A percentile compares a stretch with the other conserved stretches of the same genome.
These are phyloP conservation scores for Astropecten irregularis DNA, from an alignment of 53 echinoderm and acorn worm genomes.

Conservation along the genomic window DNA sequence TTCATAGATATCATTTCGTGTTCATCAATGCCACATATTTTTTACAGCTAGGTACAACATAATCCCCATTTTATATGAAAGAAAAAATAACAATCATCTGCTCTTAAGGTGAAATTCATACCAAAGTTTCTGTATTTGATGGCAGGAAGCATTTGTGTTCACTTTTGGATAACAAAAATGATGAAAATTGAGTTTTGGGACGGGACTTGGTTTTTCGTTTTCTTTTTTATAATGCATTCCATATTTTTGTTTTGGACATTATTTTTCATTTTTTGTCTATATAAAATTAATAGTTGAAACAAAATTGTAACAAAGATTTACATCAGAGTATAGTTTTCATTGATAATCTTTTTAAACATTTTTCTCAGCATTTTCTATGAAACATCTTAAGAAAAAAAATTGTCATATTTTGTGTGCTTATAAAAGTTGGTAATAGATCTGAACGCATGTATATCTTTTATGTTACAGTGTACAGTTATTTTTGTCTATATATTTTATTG, in stretches of 20 bases:
- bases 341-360: constrained; percentile 60
- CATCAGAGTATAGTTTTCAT: constrained; percentile 64
- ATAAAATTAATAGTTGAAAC: constrained; percentile 58
- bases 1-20: constrained; percentile 26
- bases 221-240: constrained; percentile 53
- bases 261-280: constrained; percentile 60
- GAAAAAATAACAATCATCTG: constrained; percentile 42
- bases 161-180: constrained; percentile 1
- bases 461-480: constrained; percentile 63
- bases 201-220: constrained; percentile 45
- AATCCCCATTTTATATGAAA: constrained; percentile 61
- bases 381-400: constrained; percentile 58
- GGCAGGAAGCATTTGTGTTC: constrained; percentile 10
- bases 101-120: constrained; percentile 58
- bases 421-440: constrained; percentile 57
- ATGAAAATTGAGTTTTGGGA: constrained; percentile 39
- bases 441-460: constrained; percentile 61
- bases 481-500: constrained; percentile 63
- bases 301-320: constrained; percentile 62
- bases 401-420: constrained; percentile 62
- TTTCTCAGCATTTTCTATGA: constrained; percentile 64
- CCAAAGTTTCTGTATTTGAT: constrained; percentile 80
- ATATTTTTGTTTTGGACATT: constrained; percentile 60
- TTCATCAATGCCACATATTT: constrained; percentile 34
- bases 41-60: not conserved